Base-by-base conservation (phyloP, 2,888 invertebrate species). In the Chalcosyrphus nemorum region DNA sequence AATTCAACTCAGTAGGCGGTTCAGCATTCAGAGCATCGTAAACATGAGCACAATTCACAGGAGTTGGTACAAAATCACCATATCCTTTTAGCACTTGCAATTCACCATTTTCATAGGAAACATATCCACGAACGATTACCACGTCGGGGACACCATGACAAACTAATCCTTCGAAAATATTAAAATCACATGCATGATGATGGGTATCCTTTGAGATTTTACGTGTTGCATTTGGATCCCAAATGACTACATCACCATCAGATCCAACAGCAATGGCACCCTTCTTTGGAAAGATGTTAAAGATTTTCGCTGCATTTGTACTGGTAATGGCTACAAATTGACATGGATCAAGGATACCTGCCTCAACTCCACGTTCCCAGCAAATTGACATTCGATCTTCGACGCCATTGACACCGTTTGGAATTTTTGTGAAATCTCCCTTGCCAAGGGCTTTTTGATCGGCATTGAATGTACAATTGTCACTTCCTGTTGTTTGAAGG, bases 271-370 rank as follows among this genome's bases (percentile, higher is more conserved):
- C 97, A 88, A 99, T 96, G 86, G 96, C 94, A 1, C 99, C 99
- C 94, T 99, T 99, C 90, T 94, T 94, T 0, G 99, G 99, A 92
- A 97, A 99, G 87, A 99, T 92, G 93, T 99, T 99, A 93, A 99
- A 99, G 87, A 99, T 95, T 92, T 97, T 98, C 1, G 99, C 99
- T 0, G 99, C 99, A 89, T 96, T 98, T 27, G 98, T 94, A 90
- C 98, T 98, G 2, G 99, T 99, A 11, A 99, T 96, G 0, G 98
- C 97, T 19, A 99, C 99, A 93, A 98, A 99, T 87, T 97, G 94
- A 89, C 95, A 95, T 0, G 98, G 96, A 91, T 98, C 97, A 93
- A 99, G 95, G 70, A 97, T 93, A 3, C 98, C 99, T 87, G 95
- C 93, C 86, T 96, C 95, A 41, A 97, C 97, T 13, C 97, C 99